Percentiles rank a stretch among this genome's conserved stretches.
These are phyloP conservation scores for Sinelater perroti DNA, from an alignment of 2,888 invertebrate species.

Conservation along the genomic window DNA sequence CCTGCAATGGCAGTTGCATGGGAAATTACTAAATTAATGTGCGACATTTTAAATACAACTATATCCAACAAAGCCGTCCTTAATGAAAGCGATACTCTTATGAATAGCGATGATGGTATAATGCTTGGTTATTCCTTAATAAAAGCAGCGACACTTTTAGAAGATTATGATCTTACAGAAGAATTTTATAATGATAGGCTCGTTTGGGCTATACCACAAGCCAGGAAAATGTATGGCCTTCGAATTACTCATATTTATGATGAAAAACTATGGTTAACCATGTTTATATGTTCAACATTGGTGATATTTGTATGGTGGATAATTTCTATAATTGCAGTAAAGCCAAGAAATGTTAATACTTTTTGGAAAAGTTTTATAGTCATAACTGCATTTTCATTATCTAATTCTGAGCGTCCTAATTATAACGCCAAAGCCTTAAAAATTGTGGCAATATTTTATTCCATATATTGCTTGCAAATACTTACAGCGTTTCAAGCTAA, in stretches of 20 bases:
- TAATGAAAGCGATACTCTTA: too few species aligned
- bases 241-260: not conserved
- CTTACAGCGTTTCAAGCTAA: slow-evolving; percentile 2
- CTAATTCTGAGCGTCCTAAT: too few species aligned
- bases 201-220: not conserved
- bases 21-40: not conserved
- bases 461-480: too few species aligned
- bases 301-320: too few species aligned
- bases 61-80: too few species aligned
- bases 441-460: too few species aligned
- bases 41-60: not conserved
- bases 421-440: too few species aligned
- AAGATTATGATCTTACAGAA: not conserved
- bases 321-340: too few species aligned
- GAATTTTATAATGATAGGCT: not conserved
- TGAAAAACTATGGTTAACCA: not conserved
- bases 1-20: not conserved
- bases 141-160: not conserved
- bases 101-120: not conserved
- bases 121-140: not conserved
- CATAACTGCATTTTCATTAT: too few species aligned
- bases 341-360: too few species aligned
- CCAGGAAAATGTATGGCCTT: not conserved
- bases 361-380: too few species aligned
- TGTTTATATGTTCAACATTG: too few species aligned